Evolutionary conservation across 1,140 invertebrate species (phyloP).

Genomic region (Battus philenor): DNA sequence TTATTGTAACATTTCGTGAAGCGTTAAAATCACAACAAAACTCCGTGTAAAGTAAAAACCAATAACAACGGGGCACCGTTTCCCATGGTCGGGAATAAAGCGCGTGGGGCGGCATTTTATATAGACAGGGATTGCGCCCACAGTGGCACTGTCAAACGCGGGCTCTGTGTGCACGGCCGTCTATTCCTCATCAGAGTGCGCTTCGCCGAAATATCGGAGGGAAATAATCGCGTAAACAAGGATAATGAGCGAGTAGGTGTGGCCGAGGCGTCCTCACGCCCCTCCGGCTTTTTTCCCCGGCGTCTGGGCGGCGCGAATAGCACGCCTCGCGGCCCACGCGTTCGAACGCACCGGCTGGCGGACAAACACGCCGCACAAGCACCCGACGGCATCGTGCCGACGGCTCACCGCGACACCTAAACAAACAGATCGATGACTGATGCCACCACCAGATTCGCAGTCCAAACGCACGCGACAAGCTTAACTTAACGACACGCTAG

Average conservation of each 20-base stretch:
- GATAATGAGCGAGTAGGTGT: slow-evolving; percentile 70
- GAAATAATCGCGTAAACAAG: slow-evolving; percentile 60
- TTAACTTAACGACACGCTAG: too few species aligned
- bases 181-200: slow-evolving; percentile 37
- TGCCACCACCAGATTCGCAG: slow-evolving; percentile 6
- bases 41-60: too few species aligned
- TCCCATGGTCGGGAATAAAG: slow-evolving; percentile 46
- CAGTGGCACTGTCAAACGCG: slow-evolving; percentile 62
- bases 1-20: too few species aligned
- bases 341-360: slow-evolving; percentile 36
- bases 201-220: slow-evolving; percentile 54
- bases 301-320: slow-evolving; percentile 60
- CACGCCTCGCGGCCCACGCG: slow-evolving; percentile 63
- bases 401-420: slow-evolving; percentile 33
- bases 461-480: slow-evolving; percentile 11
- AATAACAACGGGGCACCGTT: slow-evolving; percentile 37
- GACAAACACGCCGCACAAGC: slow-evolving; percentile 41
- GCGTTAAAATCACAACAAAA: too few species aligned
- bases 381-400: slow-evolving; percentile 49
- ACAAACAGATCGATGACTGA: slow-evolving; percentile 34
- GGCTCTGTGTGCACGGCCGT: slow-evolving; percentile 53
- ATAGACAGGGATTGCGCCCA: slow-evolving; percentile 54
- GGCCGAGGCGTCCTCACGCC: slow-evolving; percentile 51
- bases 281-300: slow-evolving; percentile 59
- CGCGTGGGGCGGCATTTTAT: slow-evolving; percentile 65